phyloP scores from a whole-genome alignment of 2,888 invertebrate genomes.

The Apeira syringaria region DNA sequence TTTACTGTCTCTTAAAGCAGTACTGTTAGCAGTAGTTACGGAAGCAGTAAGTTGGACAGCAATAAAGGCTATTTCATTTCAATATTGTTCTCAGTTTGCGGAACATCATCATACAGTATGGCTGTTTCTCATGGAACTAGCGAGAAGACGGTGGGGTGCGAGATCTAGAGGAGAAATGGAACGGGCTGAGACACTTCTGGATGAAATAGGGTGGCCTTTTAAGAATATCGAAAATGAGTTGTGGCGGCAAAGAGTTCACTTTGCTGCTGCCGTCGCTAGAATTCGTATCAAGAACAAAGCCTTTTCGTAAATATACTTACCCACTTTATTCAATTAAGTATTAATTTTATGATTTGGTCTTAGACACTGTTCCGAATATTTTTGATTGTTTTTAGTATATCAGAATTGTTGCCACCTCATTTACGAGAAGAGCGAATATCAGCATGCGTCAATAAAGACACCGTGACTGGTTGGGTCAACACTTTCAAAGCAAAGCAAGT shows the following conservation, averaged over 20 bases:
- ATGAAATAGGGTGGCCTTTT: conserved; percentile 58
- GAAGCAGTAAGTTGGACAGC: no score
- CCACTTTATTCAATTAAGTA: neutral
- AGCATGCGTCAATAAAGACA: conserved; percentile 76
- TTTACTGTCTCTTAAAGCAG: no score
- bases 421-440: conserved; percentile 87
- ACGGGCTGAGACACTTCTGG: conserved; percentile 50
- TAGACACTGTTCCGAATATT: neutral
- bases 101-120: conserved; percentile 76
- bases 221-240: conserved; percentile 85
- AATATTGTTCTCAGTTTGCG: conserved; percentile 45
- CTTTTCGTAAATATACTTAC: conserved; percentile 70
- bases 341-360: neutral
- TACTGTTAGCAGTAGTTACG: no score
- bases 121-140: conserved; percentile 88
- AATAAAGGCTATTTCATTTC: no score
- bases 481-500: conserved; percentile 86
- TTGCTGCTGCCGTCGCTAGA: conserved; percentile 91
- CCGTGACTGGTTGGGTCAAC: conserved; percentile 92
- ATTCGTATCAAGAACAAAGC: conserved; percentile 90
- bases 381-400: conserved; percentile 60
- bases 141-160: conserved; percentile 84
- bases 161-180: conserved; percentile 56
- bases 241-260: conserved; percentile 85
- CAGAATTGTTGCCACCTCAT: conserved; percentile 88